phyloP scores from a whole-genome alignment of 2,888 invertebrate species.

The Candidula unifasciata region DNA sequence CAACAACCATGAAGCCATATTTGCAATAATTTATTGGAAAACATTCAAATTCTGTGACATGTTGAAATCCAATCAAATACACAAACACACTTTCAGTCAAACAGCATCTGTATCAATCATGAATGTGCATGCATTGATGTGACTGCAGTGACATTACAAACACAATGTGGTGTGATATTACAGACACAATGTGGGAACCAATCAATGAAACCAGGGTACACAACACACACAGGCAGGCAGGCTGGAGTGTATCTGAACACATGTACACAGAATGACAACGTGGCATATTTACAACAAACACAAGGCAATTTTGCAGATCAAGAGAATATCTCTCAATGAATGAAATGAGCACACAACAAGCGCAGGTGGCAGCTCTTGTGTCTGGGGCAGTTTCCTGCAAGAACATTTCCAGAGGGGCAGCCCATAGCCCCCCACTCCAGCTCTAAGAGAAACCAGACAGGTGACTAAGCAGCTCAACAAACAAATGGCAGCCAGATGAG shows the following conservation, averaged over 20 bases:
- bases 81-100: not conserved
- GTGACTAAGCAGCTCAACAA: too few relatives aligned
- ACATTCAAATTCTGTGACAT: conserved; percentile 27
- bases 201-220: not conserved
- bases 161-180: not conserved
- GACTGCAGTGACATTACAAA: not conserved
- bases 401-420: too few relatives aligned
- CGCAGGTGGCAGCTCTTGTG: too few relatives aligned
- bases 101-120: not conserved
- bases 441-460: too few relatives aligned
- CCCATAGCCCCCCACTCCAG: too few relatives aligned
- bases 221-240: not conserved
- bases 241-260: not conserved
- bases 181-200: not conserved
- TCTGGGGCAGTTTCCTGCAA: too few relatives aligned
- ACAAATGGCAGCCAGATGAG: too few relatives aligned
- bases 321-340: too few relatives aligned
- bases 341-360: too few relatives aligned
- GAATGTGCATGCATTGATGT: not conserved
- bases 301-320: not conserved
- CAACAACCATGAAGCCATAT: not conserved
- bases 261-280: not conserved
- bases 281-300: conserved; percentile 4
- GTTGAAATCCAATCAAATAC: conserved; percentile 9
- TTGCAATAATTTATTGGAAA: conserved; percentile 43